Conservation (phyloP, 2,888 invertebrate species). For the Diogma glabrata region DNA sequence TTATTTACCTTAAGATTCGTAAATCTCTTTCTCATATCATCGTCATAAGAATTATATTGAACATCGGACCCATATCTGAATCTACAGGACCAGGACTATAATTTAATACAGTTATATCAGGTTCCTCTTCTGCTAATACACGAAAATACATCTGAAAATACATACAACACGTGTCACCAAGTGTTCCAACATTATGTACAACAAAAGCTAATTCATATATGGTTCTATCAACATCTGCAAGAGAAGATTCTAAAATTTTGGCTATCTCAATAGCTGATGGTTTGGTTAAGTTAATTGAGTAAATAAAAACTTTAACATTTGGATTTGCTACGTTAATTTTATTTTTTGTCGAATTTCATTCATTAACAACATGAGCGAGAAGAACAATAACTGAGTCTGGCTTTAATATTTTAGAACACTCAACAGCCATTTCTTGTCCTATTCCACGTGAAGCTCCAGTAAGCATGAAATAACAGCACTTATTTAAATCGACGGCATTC, state of each 20-base stretch:
- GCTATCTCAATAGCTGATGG: slow-evolving; percentile 38
- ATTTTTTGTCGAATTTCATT: slow-evolving; percentile 53
- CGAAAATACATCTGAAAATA: slow-evolving; percentile 82
- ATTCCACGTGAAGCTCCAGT: slow-evolving; percentile 86
- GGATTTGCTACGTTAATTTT: slow-evolving; percentile 39
- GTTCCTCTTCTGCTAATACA: slow-evolving; percentile 70
- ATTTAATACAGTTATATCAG: slow-evolving; percentile 58
- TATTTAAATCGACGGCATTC: too few relatives aligned
- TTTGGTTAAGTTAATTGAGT: slow-evolving; percentile 46
- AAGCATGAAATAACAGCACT: slow-evolving; percentile 51
- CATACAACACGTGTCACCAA: slow-evolving; percentile 71
- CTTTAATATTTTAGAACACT: slow-evolving; percentile 53
- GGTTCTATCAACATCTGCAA: slow-evolving; percentile 33
- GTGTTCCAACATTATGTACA: slow-evolving; percentile 79
- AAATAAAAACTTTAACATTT: slow-evolving; percentile 41
- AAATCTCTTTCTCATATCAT: slow-evolving; percentile 48
- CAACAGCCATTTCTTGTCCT: slow-evolving; percentile 65
- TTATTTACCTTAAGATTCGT: slow-evolving; percentile 48
- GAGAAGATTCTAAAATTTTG: slow-evolving; percentile 38
- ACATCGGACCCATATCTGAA: slow-evolving; percentile 72
- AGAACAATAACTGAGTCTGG: slow-evolving; percentile 60
- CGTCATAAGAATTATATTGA: slow-evolving; percentile 46
- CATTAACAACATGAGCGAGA: slow-evolving; percentile 56
- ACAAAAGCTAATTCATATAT: slow-evolving; percentile 58
- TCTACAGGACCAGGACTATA: slow-evolving; percentile 90